Evolutionary conservation across 2,113 vertebrate genomes (phyloP), one percentile per base, ranked within the genome.

Genomic region (Microtus ochrogaster): DNA sequence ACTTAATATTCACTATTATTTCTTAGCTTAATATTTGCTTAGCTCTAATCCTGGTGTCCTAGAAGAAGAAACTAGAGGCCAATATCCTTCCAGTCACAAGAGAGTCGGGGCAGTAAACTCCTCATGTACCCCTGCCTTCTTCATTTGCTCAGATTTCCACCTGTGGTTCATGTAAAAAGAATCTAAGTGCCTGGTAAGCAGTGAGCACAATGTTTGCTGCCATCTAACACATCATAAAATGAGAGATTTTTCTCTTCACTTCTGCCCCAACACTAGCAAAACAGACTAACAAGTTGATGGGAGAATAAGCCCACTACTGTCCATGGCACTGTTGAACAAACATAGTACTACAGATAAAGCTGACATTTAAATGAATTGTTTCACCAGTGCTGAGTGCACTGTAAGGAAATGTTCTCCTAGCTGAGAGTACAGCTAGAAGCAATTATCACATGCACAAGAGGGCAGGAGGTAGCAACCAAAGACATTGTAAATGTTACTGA

Each of bases 121-220:
- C n/a, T 55, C 78, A 7, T 49, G 19, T 36, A 44, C 7, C 7
- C 73, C 76, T 85, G 44, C 26, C 65, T 76, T 78, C 7, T 94
- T 96, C 14, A 95, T 81, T 86, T 94, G 76, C 76, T 93, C 90
- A 85, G 61, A 26, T 49, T 90, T 92, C 26, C 39, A 73, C 22
- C 12, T 19, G 91, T 93, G 49, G 78, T 49, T 94, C 65, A 88
- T 89, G 90, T 96, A 89, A 83, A 74, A 94, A 90, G 73, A 22
- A 93, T 68, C 28, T 90, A 77, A 52, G 28, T 44, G 93, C 66
- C 66, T 94, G 76, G 90, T 94, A 91, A 93, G 44, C n/a, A 70
- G n/a, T 92, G 78, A 91, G 5, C 41, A 72, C 44, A 19, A 22
- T 77, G n/a, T 28, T 74, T 70, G 1, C 12, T 81, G 49, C 76